Base-by-base conservation (phyloP, 2,888 invertebrate species). In the Laspeyria flexula region DNA sequence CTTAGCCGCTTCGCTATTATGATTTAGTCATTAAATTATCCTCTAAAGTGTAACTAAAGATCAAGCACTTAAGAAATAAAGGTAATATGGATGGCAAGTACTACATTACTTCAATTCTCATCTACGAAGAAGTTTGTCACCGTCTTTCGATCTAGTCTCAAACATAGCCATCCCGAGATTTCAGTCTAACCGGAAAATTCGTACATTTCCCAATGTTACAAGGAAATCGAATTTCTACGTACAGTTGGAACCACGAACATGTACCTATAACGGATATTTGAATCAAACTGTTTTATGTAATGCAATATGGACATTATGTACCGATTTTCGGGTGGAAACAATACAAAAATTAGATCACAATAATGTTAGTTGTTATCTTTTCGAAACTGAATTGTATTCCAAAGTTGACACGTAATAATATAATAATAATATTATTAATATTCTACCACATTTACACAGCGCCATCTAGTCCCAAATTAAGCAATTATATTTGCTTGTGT, bases 171-270 rank as follows among this genome's bases (percentile, higher is more conserved):
- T 44, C 43, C 31, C 47, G 43, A 59, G 49, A 54, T 47, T 49
- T 52, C 38, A 34, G 40, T 51, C 34, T 54, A 56, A 46, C 52
- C 27, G 48, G 56, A 59, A 60, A 67, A 56, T 69, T 55, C 56
- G 44, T 41, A 65, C 42, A 57, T 56, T 55, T 56, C 45, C 51
- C 59, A 55, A 70, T 55, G 57, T 58, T 41, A 43, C 35, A 38
- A 51, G 57, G 64, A 70, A 70, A 68, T 70, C 30, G 67, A 65
- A 55, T 60, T 46, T 55, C 53, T 42, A 43, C 38, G 61, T 65
- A 65, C 66, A 60, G 63, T 60, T 34, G 40, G 23, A 16, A 45
- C 18, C 46, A 33, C 39, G 30, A 34, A 25, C 27, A 38, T n/a
- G n/a, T n/a, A n/a, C n/a, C n/a, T n/a, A n/a, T n/a, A 15, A 31